phyloP scores from a whole-genome alignment of 2,113 vertebrate species.

The Garra rufa region DNA sequence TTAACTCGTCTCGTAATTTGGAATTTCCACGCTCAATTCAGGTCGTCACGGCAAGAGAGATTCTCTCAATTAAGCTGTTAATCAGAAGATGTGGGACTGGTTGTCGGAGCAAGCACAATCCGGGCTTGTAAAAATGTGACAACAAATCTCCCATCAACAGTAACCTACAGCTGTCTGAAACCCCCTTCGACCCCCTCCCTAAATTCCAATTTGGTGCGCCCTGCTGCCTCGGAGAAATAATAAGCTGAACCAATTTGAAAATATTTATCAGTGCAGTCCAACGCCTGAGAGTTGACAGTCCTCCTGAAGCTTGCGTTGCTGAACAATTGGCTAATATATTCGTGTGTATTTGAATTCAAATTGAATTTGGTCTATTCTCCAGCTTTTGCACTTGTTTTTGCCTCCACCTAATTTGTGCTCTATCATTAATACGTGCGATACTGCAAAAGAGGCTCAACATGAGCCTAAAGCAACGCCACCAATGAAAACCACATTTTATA shows the following conservation, averaged over 20 bases:
- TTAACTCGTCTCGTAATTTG: conserved; percentile 31
- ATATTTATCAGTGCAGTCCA: conserved; percentile 74
- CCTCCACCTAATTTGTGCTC: conserved; percentile 65
- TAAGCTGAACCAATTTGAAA: conserved; percentile 76
- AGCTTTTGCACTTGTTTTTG: conserved; percentile 57
- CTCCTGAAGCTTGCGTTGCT: conserved; percentile 66
- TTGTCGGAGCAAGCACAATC: conserved; percentile 58
- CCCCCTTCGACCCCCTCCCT: conserved; percentile 55
- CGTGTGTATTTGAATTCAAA: conserved; percentile 69
- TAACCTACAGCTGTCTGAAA: conserved; percentile 71
- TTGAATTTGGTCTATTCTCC: conserved; percentile 63
- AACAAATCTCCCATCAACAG: conserved; percentile 71
- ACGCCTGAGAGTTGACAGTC: conserved; percentile 67
- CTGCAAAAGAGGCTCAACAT: conserved; percentile 54
- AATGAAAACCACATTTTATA: background rate
- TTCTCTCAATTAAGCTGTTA: conserved; percentile 67
- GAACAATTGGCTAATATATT: conserved; percentile 73
- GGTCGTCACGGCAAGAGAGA: conserved; percentile 54
- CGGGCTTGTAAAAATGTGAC: conserved; percentile 65
- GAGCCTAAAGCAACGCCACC: background rate
- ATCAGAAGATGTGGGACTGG: conserved; percentile 65
- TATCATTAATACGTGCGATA: conserved; percentile 60
- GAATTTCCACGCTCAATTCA: conserved; percentile 59
- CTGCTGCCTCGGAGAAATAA: conserved; percentile 73
- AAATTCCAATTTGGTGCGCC: conserved; percentile 71